Percentiles rank a stretch among this genome's conserved stretches.
phyloP scores from a whole-genome alignment of 2,797 vertebrate genomes.

The Gymnothorax javanicus region DNA sequence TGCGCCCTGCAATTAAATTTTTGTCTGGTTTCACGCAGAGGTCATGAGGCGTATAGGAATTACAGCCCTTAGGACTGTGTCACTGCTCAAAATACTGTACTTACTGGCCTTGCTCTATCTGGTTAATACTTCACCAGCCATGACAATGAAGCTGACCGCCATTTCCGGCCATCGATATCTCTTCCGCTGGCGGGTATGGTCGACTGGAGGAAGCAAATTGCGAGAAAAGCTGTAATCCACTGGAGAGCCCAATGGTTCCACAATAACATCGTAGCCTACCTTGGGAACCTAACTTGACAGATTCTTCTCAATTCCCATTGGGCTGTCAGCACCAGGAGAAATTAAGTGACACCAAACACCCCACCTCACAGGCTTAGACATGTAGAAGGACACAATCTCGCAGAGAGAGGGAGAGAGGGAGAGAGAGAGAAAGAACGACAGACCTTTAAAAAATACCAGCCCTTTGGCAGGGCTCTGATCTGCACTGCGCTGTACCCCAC shows the following conservation, averaged over 20 bases:
- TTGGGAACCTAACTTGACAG: conserved; percentile 60
- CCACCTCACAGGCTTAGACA: conserved; percentile 76
- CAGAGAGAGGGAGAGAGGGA: conserved; percentile 45
- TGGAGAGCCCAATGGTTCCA: conserved; percentile 67
- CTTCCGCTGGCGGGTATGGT: conserved; percentile 75
- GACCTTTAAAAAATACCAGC: conserved; percentile 37
- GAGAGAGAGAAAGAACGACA: conserved; percentile 28
- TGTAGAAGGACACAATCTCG: conserved; percentile 71
- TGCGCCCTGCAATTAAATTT: too few relatives aligned
- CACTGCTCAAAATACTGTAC: too few relatives aligned
- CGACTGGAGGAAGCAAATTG: conserved; percentile 70
- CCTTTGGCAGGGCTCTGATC: conserved; percentile 36
- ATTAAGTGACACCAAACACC: conserved; percentile 83
- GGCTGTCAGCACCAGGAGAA: conserved; percentile 79
- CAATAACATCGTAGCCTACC: conserved; percentile 67
- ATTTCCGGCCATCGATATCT: conserved; percentile 22
- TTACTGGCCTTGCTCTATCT: too few relatives aligned
- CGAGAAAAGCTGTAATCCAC: conserved; percentile 69
- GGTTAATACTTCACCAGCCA: not conserved
- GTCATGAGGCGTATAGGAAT: too few relatives aligned
- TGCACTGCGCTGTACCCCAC: conserved; percentile 31
- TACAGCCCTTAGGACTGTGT: too few relatives aligned
- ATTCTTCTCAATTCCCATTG: conserved; percentile 62
- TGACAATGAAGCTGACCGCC: conserved; percentile 18
- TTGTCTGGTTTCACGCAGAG: too few relatives aligned